Conservation (phyloP, 2,888 invertebrate species). For the Drosophila fungiperda region DNA sequence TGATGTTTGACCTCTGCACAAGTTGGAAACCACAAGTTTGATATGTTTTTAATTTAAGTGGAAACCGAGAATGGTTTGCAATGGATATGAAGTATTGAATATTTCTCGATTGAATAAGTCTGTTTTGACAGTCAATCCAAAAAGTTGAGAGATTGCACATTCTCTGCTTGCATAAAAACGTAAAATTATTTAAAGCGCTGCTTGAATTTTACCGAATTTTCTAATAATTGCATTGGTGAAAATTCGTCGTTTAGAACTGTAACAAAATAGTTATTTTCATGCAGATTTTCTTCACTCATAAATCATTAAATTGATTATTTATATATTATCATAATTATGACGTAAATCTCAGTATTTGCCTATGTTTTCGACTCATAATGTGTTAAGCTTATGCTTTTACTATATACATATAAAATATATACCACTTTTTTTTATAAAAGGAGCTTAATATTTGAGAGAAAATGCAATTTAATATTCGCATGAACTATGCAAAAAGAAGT, state of each 20-base stretch:
- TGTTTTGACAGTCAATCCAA: background rate
- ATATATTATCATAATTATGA: background rate
- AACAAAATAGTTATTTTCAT: background rate
- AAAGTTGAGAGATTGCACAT: background rate
- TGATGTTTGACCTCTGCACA: background rate
- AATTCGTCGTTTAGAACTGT: background rate
- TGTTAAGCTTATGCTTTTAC: background rate
- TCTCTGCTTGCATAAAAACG: background rate
- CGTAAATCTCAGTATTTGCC: too few relatives aligned
- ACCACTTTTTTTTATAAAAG: background rate
- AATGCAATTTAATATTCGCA: background rate
- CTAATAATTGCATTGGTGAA: background rate
- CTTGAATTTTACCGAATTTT: background rate
- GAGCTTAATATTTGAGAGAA: background rate
- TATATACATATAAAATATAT: background rate
- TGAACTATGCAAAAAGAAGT: background rate
- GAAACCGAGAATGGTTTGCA: background rate
- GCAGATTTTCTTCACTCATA: background rate
- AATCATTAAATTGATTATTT: background rate
- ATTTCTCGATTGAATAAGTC: background rate
- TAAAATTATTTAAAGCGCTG: background rate
- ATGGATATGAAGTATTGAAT: background rate
- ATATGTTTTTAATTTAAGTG: background rate
- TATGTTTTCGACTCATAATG: background rate
- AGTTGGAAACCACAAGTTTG: conserved; percentile 2